Base-by-base conservation (phyloP, 2,113 vertebrate genomes). In the Syrrhaptes paradoxus region DNA sequence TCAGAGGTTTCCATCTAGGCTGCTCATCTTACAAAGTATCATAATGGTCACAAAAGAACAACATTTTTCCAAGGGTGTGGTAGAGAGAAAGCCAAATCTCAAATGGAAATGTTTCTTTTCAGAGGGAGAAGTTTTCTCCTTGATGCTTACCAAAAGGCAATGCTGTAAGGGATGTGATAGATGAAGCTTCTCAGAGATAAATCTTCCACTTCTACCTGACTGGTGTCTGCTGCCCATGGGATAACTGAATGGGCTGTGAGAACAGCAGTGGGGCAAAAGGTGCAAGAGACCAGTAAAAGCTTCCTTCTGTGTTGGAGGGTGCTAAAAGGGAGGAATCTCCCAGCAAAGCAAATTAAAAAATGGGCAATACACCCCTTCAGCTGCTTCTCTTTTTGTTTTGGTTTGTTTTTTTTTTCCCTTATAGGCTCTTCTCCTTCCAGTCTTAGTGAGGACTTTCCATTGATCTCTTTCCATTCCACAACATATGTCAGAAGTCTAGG, bases 401-500 rank as follows among this genome's bases (percentile, higher is more conserved):
- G 1, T 14, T 54, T 72, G 54, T 22, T 8, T 34, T 62, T 79
- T 18, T 6, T 48, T 49, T 22, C 7, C 21, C 17, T 1, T 1
- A 3, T 28, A 54, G 58, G 36, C 4, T 74, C 13, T 45, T 74
- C 26, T 63, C 2, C 0, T 63, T 68, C 8, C 17, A 9, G 0
- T 59, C 26, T 54, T 20, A 14, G 4, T 51, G 25, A 58, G 43
- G 38, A 46, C 9, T 76, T 85, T 4, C 9, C 13, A 13, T 61
- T 57, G 22, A 13, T 55, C 17, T 55, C 61, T 90, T 41, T 13
- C 10, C 5, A 13, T 67, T 46, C 26, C 28, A 13, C 25, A 63
- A 29, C 10, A 31, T 10, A 8, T 28, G 10, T 28, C 4, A 75
- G 29, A 70, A 63, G 16, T 16, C 34, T 24, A 7, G 13, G 58